Evolutionary conservation across 2,113 vertebrate genomes (phyloP).

Genomic region (Rhabdornis inornatus): DNA sequence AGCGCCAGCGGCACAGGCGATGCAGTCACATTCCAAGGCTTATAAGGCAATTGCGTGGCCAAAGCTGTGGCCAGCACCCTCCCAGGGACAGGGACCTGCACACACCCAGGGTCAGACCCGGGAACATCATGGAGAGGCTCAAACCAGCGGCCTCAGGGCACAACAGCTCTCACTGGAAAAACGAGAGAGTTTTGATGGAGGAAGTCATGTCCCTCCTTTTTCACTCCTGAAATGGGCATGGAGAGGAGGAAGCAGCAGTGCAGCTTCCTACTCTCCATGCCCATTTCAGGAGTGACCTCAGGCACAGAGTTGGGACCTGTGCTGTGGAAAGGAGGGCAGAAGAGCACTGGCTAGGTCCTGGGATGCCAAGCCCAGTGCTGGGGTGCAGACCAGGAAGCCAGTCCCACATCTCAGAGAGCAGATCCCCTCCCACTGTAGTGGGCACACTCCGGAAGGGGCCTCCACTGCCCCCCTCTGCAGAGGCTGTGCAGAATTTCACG

Average conservation of each 20-base stretch:
- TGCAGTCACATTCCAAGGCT: conserved; percentile 73
- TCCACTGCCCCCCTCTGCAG: not conserved
- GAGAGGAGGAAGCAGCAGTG: not conserved
- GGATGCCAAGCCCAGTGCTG: not conserved
- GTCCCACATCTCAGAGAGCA: not conserved
- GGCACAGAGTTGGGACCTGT: rapidly evolving
- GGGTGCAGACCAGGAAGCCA: not conserved
- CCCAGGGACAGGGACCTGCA: not conserved
- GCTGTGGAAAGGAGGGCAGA: not conserved
- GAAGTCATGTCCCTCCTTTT: not conserved
- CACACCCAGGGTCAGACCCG: not conserved
- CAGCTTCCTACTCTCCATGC: not conserved
- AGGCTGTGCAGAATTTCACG: not conserved
- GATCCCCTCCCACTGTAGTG: not conserved
- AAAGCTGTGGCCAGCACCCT: not conserved
- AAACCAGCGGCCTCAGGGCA: not conserved
- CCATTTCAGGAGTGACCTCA: not conserved
- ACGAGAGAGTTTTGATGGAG: not conserved
- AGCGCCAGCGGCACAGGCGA: not conserved
- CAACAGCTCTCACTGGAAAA: not conserved
- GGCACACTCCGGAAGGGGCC: conserved; percentile 23
- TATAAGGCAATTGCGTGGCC: conserved; percentile 75
- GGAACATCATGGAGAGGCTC: rapidly evolving
- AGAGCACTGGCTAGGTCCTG: not conserved
- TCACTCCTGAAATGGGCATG: no score